Evolutionary conservation across 2,113 vertebrate species (phyloP).

Genomic region (Engystomops pustulosus): DNA sequence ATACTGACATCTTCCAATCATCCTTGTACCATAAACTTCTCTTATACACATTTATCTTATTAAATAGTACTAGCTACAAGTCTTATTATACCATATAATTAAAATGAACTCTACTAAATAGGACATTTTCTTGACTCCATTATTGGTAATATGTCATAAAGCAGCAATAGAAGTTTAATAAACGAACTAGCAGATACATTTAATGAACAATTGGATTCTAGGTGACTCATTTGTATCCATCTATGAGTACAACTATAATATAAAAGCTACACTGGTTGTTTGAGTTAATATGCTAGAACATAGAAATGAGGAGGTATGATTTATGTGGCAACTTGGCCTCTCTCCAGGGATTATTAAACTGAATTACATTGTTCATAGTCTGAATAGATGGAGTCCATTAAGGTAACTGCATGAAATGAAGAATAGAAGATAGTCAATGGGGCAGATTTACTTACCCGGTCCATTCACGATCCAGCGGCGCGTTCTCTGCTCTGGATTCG

Average conservation of each 20-base stretch:
- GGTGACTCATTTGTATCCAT: slow-evolving; percentile 24
- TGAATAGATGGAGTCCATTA: background rate
- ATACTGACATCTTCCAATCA: background rate
- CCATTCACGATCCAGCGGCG: no score
- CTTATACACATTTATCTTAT: slow-evolving; percentile 3
- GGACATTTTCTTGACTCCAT: slow-evolving; percentile 25
- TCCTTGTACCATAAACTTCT: background rate
- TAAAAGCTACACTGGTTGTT: background rate
- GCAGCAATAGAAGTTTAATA: slow-evolving; percentile 14
- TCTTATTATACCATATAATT: slow-evolving; percentile 31
- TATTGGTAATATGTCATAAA: slow-evolving; percentile 43
- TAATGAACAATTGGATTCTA: slow-evolving; percentile 13
- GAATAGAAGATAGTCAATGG: no score
- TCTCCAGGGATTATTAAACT: background rate
- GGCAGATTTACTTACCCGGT: no score
- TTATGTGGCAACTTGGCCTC: background rate
- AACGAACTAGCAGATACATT: slow-evolving; percentile 9
- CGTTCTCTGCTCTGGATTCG: no score
- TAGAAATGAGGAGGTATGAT: background rate
- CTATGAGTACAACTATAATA: background rate
- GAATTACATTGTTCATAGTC: background rate
- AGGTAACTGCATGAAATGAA: background rate
- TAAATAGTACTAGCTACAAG: background rate
- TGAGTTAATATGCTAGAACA: slow-evolving; percentile 14
- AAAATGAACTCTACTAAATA: slow-evolving; percentile 8